phyloP scores from a whole-genome alignment of 2,888 invertebrate genomes.

The Biston stratarius region DNA sequence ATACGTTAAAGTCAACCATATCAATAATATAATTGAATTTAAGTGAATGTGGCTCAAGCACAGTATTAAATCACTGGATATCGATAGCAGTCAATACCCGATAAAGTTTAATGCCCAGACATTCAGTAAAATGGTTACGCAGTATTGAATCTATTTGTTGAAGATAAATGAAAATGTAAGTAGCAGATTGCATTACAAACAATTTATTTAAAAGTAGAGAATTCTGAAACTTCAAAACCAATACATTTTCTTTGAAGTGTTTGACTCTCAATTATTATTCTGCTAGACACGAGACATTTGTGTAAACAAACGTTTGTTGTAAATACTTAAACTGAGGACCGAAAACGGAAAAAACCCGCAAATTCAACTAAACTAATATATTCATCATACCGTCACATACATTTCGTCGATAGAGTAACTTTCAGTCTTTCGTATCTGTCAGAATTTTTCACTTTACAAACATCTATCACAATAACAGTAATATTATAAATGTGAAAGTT shows the following conservation, averaged over 20 bases:
- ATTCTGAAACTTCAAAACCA: neutral
- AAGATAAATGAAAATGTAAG: constrained; percentile 2
- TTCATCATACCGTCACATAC: too few species aligned
- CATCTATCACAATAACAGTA: neutral
- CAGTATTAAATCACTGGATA: constrained; percentile 41
- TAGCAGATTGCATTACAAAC: neutral
- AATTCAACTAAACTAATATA: neutral
- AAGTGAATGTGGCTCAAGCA: constrained; percentile 30
- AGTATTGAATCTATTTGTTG: constrained; percentile 16
- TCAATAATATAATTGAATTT: constrained; percentile 37
- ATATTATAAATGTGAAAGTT: neutral
- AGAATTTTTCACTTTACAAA: neutral
- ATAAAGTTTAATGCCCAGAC: constrained; percentile 40
- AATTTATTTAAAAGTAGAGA: too few species aligned
- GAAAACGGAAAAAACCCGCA: neutral
- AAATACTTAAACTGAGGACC: constrained; percentile 32
- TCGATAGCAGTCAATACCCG: constrained; percentile 41
- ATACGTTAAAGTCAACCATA: neutral
- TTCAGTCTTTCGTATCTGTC: too few species aligned
- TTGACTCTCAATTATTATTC: constrained; percentile 52
- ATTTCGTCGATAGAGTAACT: too few species aligned
- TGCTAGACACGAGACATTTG: constrained; percentile 51
- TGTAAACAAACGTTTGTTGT: constrained; percentile 59
- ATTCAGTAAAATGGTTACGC: constrained; percentile 24
- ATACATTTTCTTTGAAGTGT: constrained; percentile 48